A percentile compares a stretch with the other conserved stretches of the same genome.
Conservation (phyloP, 2,113 vertebrate species). For the Chaetodon auriga region DNA sequence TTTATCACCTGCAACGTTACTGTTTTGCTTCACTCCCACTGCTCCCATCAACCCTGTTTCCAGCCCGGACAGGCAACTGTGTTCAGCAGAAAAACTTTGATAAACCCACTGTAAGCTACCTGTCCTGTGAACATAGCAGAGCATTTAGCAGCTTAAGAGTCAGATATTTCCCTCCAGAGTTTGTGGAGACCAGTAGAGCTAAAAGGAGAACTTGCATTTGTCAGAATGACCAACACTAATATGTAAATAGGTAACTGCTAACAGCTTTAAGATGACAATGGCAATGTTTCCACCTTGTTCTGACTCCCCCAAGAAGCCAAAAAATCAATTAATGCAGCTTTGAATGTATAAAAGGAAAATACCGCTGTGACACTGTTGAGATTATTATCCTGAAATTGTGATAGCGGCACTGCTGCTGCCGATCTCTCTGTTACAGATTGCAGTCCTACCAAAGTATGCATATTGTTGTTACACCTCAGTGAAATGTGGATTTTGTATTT, state of each 20-base stretch:
- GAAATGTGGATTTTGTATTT: background rate
- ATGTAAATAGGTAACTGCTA: background rate
- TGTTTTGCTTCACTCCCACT: background rate
- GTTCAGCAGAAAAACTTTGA: too few species aligned
- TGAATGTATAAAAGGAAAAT: background rate
- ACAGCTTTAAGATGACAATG: background rate
- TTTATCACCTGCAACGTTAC: background rate
- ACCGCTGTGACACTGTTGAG: background rate
- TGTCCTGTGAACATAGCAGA: background rate
- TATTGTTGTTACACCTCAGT: background rate
- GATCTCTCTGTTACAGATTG: background rate
- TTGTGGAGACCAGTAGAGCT: background rate
- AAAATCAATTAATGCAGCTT: background rate
- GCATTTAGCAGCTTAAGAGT: background rate
- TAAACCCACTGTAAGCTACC: too few species aligned
- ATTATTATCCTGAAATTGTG: background rate
- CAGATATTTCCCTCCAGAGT: background rate
- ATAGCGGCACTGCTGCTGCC: background rate
- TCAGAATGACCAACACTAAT: background rate
- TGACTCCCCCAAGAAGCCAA: background rate
- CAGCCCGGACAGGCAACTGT: too few species aligned
- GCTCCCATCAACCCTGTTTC: background rate
- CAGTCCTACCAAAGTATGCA: background rate
- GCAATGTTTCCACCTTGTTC: background rate
- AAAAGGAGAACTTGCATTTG: background rate